phyloP scores from a whole-genome alignment of 2,797 vertebrate genomes.

The Scolopax rusticola region DNA sequence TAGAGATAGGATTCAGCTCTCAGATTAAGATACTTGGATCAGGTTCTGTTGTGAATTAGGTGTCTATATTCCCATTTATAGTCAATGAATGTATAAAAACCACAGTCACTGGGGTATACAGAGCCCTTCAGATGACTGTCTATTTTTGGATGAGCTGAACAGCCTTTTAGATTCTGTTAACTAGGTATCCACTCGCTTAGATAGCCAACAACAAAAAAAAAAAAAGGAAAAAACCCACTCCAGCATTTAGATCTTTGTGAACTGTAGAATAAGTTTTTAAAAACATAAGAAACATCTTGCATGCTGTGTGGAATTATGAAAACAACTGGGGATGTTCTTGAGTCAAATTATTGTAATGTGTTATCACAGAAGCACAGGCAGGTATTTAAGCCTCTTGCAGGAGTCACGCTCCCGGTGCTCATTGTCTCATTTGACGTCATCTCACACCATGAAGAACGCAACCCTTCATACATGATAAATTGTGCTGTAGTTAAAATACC shows the following conservation, averaged over 20 bases:
- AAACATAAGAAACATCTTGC: background rate
- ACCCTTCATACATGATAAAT: background rate
- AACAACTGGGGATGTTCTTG: background rate
- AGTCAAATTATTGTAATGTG: background rate
- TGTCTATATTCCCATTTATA: background rate
- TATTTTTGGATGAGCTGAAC: background rate
- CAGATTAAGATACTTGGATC: background rate
- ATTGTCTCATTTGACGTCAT: conserved; percentile 38
- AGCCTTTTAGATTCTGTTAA: background rate
- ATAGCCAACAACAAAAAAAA: background rate
- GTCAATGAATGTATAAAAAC: background rate
- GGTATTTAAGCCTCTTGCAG: conserved; percentile 24
- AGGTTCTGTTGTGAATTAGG: background rate
- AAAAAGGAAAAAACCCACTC: background rate
- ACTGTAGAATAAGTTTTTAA: background rate
- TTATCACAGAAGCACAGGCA: conserved; percentile 56
- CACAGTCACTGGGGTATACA: background rate
- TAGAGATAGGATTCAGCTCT: background rate
- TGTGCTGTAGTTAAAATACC: background rate
- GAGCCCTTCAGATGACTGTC: background rate
- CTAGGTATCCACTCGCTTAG: background rate
- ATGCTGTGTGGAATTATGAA: background rate
- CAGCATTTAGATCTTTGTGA: background rate
- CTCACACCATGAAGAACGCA: background rate
- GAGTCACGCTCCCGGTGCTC: background rate